phyloP scores from a whole-genome alignment of 2,113 vertebrate species.

The Grammomys surdaster region DNA sequence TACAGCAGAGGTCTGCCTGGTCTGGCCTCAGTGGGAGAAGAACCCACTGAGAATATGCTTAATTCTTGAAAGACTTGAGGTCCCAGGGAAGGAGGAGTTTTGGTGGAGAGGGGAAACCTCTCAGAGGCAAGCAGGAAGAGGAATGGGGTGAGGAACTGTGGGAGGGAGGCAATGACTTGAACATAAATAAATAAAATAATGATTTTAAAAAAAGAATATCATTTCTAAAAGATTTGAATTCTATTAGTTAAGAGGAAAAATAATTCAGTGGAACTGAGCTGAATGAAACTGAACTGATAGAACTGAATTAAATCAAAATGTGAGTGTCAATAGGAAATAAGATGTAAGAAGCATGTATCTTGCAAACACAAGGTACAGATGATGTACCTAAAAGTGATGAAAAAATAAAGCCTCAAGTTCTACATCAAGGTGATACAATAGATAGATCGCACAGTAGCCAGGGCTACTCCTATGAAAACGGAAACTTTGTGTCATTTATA shows the following conservation, averaged over 20 bases:
- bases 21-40: too few species aligned
- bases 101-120: too few species aligned
- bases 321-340: neutral
- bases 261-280: neutral
- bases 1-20: too few species aligned
- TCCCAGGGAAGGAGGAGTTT: too few species aligned
- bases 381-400: neutral
- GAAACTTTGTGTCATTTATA: neutral
- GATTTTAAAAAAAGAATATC: too few species aligned
- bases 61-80: too few species aligned
- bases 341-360: neutral
- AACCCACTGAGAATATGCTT: too few species aligned
- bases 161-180: too few species aligned
- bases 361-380: neutral
- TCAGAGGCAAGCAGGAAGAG: too few species aligned
- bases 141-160: too few species aligned
- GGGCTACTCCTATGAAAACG: neutral
- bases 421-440: neutral
- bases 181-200: too few species aligned
- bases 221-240: neutral
- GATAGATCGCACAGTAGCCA: neutral
- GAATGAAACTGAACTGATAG: neutral
- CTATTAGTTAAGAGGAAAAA: neutral
- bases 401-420: constrained; percentile 7
- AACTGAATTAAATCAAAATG: neutral